Percentiles rank a stretch among this genome's conserved stretches.
Evolutionary conservation across 2,113 vertebrate species (phyloP).

Genomic region (human): GRCh38 chr4:14030001-14030500

Average conservation of each 20-base stretch:
- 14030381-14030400: background rate
- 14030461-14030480: background rate
- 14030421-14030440: background rate
- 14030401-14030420: background rate
- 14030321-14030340: background rate
- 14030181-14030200: background rate
- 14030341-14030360: background rate
- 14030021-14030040: background rate
- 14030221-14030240: background rate
- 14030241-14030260: rapidly evolving
- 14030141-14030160: background rate
- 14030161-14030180: background rate
- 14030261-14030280: background rate
- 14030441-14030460: background rate
- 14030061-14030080: background rate
- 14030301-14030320: background rate
- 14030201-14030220: background rate
- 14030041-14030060: background rate
- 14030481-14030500: background rate
- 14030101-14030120: background rate
- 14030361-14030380: background rate
- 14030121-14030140: background rate
- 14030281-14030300: background rate
- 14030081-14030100: background rate
- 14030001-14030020: background rate